Percentiles rank a stretch among this genome's conserved stretches.
phyloP scores from a whole-genome alignment of 2,113 vertebrate genomes.

The Merops nubicus region DNA sequence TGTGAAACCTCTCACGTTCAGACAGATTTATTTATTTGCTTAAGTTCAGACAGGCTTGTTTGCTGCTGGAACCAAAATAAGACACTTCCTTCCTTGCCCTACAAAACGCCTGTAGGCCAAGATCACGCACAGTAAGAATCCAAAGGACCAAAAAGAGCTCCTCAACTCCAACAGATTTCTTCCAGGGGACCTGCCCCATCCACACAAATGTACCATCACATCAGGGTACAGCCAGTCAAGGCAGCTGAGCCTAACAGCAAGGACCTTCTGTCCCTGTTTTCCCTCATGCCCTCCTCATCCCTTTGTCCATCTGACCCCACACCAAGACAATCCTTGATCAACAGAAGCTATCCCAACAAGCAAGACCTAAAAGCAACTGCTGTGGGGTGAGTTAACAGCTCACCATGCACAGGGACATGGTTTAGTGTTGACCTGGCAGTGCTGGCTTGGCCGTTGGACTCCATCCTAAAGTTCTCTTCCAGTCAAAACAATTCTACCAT shows the following conservation, averaged over 20 bases:
- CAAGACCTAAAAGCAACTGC: neutral
- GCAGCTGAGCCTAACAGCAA: neutral
- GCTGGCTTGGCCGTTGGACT: neutral
- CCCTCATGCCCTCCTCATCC: neutral
- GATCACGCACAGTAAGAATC: rapidly evolving
- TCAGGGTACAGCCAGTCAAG: neutral
- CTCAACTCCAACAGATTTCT: neutral
- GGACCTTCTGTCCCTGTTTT: neutral
- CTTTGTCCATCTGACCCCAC: neutral
- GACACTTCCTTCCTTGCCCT: neutral
- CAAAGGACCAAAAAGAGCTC: neutral
- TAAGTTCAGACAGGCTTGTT: neutral
- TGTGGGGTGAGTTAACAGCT: neutral
- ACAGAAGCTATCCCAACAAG: neutral
- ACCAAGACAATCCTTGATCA: neutral
- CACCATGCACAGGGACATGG: neutral
- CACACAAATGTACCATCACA: neutral
- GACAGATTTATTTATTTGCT: neutral
- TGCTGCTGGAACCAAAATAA: neutral
- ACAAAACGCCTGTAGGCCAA: neutral
- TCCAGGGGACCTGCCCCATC: neutral
- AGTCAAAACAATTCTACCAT: neutral
- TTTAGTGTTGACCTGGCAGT: neutral
- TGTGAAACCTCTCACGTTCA: neutral
- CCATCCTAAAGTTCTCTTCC: neutral